These are phyloP conservation scores for Cataglyphis cursor DNA, from an alignment of 2,888 invertebrate species.

Conservation along the genomic window DNA sequence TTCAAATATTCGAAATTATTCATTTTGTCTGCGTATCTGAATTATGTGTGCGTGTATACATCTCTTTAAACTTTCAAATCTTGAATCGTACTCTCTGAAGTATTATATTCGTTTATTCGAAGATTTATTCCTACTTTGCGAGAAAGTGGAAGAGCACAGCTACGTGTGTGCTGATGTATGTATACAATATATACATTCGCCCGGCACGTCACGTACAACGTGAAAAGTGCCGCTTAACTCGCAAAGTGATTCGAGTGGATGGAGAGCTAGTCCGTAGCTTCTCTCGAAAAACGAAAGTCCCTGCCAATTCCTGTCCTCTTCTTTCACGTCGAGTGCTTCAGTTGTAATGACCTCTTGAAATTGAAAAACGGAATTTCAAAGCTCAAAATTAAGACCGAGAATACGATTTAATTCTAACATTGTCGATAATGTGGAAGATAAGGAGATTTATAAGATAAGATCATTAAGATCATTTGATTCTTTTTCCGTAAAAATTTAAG, in stretches of 20 bases:
- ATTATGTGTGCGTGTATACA: background rate
- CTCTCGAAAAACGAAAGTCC: constrained; percentile 44
- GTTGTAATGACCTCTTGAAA: constrained; percentile 3
- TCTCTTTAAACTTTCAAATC: constrained; percentile 11
- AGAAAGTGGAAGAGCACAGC: constrained; percentile 7
- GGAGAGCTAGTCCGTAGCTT: constrained; percentile 11
- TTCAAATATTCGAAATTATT: constrained; percentile 2
- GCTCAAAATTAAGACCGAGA: background rate
- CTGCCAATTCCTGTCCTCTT: constrained; percentile 22
- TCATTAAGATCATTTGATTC: background rate
- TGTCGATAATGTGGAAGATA: background rate
- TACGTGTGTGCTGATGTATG: constrained; percentile 18
- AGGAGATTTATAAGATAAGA: background rate
- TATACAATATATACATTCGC: constrained; percentile 45
- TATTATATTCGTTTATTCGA: constrained; percentile 43
- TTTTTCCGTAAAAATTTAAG: background rate
- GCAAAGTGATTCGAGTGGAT: constrained; percentile 56
- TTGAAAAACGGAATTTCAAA: constrained; percentile 1
- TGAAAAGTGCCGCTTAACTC: constrained; percentile 50
- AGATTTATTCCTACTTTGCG: constrained; percentile 36
- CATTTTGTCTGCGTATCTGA: background rate
- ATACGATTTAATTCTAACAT: background rate
- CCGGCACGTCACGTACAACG: constrained; percentile 45
- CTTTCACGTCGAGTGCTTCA: constrained; percentile 10
- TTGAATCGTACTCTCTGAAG: background rate